phyloP scores from a whole-genome alignment of 2,113 vertebrate species.

The Progne subis region DNA sequence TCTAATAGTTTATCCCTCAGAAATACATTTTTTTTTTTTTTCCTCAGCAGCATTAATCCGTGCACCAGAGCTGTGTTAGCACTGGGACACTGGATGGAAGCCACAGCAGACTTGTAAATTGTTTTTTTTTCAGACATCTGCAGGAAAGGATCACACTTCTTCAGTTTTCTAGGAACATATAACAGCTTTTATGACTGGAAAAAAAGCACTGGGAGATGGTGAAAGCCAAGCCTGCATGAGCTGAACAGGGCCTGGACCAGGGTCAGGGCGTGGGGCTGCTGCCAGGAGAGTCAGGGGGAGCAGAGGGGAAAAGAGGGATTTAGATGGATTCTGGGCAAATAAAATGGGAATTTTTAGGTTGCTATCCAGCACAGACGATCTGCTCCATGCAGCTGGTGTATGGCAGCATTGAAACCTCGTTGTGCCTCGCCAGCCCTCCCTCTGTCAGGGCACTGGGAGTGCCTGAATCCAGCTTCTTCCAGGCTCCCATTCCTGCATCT shows the following conservation, averaged over 20 bases:
- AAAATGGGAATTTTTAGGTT: not conserved
- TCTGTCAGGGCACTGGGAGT: not conserved
- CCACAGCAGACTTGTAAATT: constrained; percentile 5
- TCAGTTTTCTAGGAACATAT: constrained; percentile 21
- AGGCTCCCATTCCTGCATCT: not conserved
- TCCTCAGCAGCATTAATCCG: not conserved
- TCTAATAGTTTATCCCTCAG: constrained; percentile 12
- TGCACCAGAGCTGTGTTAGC: not conserved
- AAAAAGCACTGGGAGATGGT: not conserved
- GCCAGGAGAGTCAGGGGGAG: not conserved
- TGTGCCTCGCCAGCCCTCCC: not conserved
- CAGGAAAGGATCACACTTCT: constrained; percentile 45
- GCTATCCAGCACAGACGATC: not conserved
- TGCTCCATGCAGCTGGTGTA: not conserved
- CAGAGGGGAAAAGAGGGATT: not conserved
- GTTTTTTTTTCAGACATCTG: constrained; percentile 28
- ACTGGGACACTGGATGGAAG: not conserved
- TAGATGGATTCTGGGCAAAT: not conserved
- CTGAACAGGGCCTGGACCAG: not conserved
- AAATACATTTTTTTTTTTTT: not conserved
- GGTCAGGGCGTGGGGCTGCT: not conserved
- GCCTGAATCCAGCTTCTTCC: not conserved
- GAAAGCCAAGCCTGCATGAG: not conserved
- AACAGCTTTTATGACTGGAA: constrained; percentile 40
- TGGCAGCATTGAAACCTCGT: not conserved